Evolutionary conservation across 2,888 invertebrate species (phyloP), one percentile per base, ranked within the genome.

Genomic region (Alcis repandata): DNA sequence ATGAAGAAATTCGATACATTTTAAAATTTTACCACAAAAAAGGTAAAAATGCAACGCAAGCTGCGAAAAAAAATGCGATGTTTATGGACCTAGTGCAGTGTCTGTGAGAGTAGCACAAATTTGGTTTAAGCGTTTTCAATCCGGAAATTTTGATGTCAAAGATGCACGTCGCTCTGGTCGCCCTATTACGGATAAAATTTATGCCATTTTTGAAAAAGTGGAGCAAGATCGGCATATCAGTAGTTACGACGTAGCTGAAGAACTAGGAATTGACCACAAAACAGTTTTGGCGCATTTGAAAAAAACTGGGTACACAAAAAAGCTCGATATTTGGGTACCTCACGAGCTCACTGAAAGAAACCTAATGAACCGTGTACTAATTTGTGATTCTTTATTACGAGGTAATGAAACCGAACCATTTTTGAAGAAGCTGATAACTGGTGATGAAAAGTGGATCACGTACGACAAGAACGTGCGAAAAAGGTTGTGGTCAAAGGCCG

Each of bases 121-220:
- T 67, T 63, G 57, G 56, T 63, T 63, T 36, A 59, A 67, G 52
- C 67, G 52, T 63, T 63, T 57, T 63, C 60, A 63, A 48, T 60
- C 60, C 60, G 57, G 63, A 33, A 61, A 41, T 48, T 49, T 58
- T 54, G 61, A 61, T 48, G 41, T 61, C 61, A 48, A 61, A 61
- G 53, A 49, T 54, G 49, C 54, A 61, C 41, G n/a, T 46, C 36
- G 52, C 60, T 52, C 52, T 60, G 60, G 27, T 53, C 53, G 60
- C 61, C 66, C 46, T 56, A 33, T 56, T 65, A 62, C 27, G 27
- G 27, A 27, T 67, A 64, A 73, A 72, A 63, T 63, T 43, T 69
- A 64, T 60, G 68, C 68, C 66, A 64, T 64, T 53, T 74, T 59
- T 66, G 53, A 66, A 65, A 63, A 66, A 64, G 63, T 68, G 56